Conservation (phyloP, 2,113 vertebrate genomes). For the Callocephalon fimbriatum region DNA sequence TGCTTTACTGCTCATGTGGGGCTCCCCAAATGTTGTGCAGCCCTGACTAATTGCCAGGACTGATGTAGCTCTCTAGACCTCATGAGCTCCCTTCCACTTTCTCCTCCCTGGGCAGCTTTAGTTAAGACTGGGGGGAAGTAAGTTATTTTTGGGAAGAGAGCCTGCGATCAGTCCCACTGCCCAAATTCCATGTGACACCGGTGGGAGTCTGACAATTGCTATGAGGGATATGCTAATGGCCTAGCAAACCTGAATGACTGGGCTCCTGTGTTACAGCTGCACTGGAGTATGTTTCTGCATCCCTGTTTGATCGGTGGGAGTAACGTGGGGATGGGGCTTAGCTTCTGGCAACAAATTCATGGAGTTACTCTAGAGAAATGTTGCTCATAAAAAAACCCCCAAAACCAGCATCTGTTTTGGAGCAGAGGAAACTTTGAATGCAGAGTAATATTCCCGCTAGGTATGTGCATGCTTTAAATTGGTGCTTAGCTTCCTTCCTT, state of each 20-base stretch:
- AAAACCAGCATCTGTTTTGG: background rate
- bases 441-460: background rate
- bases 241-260: background rate
- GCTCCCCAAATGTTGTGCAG: background rate
- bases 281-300: background rate
- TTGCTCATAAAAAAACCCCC: background rate
- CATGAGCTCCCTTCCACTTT: background rate
- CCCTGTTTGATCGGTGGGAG: background rate
- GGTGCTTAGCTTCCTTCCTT: background rate
- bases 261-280: background rate
- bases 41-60: background rate
- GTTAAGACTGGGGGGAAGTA: background rate
- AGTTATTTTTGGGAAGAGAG: background rate
- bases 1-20: background rate
- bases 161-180: background rate
- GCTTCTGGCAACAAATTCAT: background rate
- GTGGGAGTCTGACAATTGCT: background rate
- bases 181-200: background rate
- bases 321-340: background rate
- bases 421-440: background rate
- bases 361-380: background rate
- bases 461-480: background rate
- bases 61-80: background rate
- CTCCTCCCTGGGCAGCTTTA: background rate
- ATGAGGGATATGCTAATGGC: background rate